Evolutionary conservation across 2,797 vertebrate genomes (phyloP).

Genomic region (Pachyuromys duprasi): DNA sequence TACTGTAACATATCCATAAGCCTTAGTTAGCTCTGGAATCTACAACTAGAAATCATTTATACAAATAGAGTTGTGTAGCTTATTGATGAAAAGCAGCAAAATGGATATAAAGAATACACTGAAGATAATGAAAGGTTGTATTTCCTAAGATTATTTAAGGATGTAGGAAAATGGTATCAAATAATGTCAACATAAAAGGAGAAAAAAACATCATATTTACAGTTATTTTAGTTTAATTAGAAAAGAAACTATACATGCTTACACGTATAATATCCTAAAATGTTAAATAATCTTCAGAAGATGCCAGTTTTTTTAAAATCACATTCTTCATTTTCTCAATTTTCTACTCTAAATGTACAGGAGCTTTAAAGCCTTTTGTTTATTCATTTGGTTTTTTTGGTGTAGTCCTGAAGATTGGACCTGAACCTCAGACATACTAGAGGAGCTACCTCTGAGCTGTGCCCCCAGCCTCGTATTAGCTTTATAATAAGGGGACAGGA

Average conservation of each 20-base stretch:
- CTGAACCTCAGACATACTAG: background rate
- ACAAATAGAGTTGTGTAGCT: constrained; percentile 3
- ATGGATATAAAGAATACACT: constrained; percentile 25
- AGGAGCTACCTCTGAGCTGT: background rate
- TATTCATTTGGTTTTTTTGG: background rate
- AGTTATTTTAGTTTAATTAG: constrained; percentile 57
- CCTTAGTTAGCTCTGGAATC: constrained; percentile 43
- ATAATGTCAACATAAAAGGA: constrained; percentile 33
- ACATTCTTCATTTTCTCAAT: constrained; percentile 23
- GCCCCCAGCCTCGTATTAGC: background rate
- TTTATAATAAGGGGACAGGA: background rate
- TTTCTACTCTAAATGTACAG: background rate
- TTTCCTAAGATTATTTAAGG: constrained; percentile 52
- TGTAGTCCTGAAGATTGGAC: background rate
- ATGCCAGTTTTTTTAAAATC: background rate
- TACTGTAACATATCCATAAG: constrained; percentile 4
- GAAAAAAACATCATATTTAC: constrained; percentile 16
- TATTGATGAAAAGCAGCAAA: constrained; percentile 38
- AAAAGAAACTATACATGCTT: constrained; percentile 7
- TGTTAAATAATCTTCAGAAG: constrained; percentile 49
- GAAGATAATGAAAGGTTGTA: constrained; percentile 7
- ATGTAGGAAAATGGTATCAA: constrained; percentile 27
- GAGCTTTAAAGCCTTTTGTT: background rate
- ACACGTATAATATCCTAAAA: background rate
- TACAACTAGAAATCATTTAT: constrained; percentile 22